Percentiles rank a stretch among this genome's conserved stretches.
Conservation (phyloP, 92 coral and sea anemone genomes). For the Parazoanthus swiftii region DNA sequence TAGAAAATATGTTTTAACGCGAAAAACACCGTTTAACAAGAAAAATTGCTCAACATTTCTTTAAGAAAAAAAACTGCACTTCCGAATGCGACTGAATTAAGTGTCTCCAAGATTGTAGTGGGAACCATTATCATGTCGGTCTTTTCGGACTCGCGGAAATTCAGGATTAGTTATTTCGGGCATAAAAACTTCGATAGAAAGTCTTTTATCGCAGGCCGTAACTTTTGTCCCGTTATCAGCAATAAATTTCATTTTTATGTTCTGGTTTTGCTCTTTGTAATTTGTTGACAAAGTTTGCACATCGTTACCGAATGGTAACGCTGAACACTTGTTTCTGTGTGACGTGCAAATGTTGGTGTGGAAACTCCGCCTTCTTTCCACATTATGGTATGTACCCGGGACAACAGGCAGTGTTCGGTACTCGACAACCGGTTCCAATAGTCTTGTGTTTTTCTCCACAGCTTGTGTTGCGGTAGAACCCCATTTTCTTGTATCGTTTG, state of each 20-base stretch:
- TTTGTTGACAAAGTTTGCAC: not conserved
- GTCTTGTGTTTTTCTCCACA: not conserved
- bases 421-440: not conserved
- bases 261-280: not conserved
- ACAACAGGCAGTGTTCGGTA: conserved; percentile 16
- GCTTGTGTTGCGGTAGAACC: not conserved
- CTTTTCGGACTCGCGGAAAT: not conserved
- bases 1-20: too few relatives aligned
- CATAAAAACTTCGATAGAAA: conserved; percentile 56
- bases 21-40: too few relatives aligned
- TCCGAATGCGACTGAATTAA: not conserved
- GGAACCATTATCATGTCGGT: not conserved
- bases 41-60: too few relatives aligned
- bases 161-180: conserved; percentile 25
- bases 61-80: not conserved
- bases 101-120: not conserved
- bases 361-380: not conserved
- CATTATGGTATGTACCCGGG: not conserved
- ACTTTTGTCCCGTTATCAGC: conserved; percentile 46
- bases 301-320: not conserved
- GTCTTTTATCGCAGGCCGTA: conserved; percentile 47
- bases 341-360: not conserved
- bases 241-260: not conserved
- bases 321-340: not conserved
- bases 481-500: not conserved